Conservation (phyloP, 2,113 vertebrate genomes). For the Gobius niger region DNA sequence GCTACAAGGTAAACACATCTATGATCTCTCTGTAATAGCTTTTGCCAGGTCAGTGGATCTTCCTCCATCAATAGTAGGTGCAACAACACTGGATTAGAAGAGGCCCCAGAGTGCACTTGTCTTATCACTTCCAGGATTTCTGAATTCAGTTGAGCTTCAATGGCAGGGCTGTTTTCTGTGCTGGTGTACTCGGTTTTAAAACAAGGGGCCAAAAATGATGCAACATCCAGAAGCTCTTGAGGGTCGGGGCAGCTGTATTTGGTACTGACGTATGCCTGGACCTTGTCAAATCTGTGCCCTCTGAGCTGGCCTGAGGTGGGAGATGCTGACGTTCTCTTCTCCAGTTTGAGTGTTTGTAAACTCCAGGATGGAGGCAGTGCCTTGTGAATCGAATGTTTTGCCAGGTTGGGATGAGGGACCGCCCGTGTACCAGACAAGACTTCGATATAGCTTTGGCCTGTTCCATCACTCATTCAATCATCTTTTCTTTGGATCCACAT, state of each 20-base stretch:
- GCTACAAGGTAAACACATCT: no score
- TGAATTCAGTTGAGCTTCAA: no score
- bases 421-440: not conserved
- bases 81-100: no score
- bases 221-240: not conserved
- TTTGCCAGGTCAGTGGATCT: no score
- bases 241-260: not conserved
- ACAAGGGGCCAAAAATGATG: conserved; percentile 6
- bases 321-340: not conserved
- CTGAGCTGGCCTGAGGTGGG: not conserved
- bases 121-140: no score
- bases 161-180: no score
- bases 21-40: no score
- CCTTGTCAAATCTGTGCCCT: not conserved
- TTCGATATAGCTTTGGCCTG: not conserved
- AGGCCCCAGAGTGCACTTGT: no score
- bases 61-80: no score
- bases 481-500: not conserved
- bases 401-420: not conserved
- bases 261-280: not conserved
- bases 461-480: not conserved
- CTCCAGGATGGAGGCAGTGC: not conserved
- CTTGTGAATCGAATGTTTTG: not conserved
- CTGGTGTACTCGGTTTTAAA: not conserved
- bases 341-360: not conserved